Percentiles rank a stretch among this genome's conserved stretches.
phyloP scores from a whole-genome alignment of 2,113 vertebrate genomes.

The Rhegmatorhina hoffmannsi region DNA sequence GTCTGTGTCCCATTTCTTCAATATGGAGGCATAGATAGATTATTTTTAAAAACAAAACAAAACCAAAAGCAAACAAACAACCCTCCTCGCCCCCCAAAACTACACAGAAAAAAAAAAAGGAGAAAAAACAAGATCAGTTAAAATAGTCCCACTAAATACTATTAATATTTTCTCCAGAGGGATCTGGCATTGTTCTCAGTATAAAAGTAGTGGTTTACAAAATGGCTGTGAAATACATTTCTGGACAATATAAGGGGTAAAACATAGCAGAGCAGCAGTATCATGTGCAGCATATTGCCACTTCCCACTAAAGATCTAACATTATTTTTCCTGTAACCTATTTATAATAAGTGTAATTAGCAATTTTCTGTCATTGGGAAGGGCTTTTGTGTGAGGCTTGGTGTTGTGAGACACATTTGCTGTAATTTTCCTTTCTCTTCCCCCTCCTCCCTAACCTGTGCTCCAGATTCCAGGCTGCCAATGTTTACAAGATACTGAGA shows the following conservation, averaged over 20 bases:
- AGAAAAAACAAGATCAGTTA: not conserved
- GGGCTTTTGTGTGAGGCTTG: not conserved
- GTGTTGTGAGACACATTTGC: not conserved
- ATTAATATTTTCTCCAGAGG: not conserved
- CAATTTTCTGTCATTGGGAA: not conserved
- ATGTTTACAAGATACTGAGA: not conserved
- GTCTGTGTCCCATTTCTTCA: not conserved
- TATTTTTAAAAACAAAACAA: not conserved
- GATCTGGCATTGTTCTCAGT: not conserved
- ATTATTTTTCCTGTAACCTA: not conserved
- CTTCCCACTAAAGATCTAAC: not conserved
- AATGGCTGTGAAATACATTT: not conserved
- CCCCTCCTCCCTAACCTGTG: not conserved
- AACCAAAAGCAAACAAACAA: not conserved
- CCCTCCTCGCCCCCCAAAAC: not conserved
- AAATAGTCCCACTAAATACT: not conserved
- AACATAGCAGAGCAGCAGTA: not conserved
- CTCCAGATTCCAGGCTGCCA: not conserved
- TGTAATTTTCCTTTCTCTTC: not conserved
- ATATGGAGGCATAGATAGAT: not conserved
- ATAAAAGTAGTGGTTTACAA: not conserved
- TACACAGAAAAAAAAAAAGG: not conserved
- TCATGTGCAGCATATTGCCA: accelerated
- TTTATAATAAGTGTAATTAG: not conserved
- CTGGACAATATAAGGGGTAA: not conserved